Conservation (phyloP, 2,888 invertebrate species). For the Nowickia ferox region DNA sequence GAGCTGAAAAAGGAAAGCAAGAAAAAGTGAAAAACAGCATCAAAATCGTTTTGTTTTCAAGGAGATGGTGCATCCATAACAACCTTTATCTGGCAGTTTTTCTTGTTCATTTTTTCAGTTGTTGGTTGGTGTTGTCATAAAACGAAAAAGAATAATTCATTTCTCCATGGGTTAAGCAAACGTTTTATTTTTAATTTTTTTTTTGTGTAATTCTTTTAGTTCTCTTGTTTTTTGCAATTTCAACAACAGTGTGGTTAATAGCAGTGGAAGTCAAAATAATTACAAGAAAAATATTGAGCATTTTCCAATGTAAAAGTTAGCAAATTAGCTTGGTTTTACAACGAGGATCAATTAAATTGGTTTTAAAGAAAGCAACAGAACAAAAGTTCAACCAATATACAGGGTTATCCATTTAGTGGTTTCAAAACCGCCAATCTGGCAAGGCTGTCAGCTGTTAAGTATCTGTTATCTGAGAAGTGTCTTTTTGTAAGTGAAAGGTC, state of each 20-base stretch:
- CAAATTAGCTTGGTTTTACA: too few species aligned
- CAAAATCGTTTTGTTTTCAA: conserved; percentile 13
- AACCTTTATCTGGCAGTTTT: conserved; percentile 12
- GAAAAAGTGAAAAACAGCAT: neutral
- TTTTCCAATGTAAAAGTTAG: neutral
- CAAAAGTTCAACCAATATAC: too few species aligned
- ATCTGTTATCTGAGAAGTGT: too few species aligned
- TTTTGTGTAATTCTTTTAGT: conserved; percentile 31
- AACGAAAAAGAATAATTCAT: conserved; percentile 25
- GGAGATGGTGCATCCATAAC: conserved; percentile 35
- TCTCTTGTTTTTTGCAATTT: neutral
- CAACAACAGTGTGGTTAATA: conserved; percentile 33
- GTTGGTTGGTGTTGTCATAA: conserved; percentile 45
- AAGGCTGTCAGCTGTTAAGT: too few species aligned
- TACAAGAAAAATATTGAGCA: neutral
- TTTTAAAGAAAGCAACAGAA: too few species aligned
- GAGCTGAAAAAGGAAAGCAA: conserved; percentile 10
- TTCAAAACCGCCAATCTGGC: too few species aligned
- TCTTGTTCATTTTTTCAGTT: conserved; percentile 22
- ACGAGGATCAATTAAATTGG: too few species aligned
- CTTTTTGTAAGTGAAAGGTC: too few species aligned
- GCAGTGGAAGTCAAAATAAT: neutral
- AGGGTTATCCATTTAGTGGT: too few species aligned
- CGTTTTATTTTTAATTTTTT: conserved; percentile 57
- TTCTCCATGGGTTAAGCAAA: conserved; percentile 48